These are phyloP conservation scores for Brachypterus glaber DNA, from an alignment of 2,888 invertebrate species.

Conservation along the genomic window DNA sequence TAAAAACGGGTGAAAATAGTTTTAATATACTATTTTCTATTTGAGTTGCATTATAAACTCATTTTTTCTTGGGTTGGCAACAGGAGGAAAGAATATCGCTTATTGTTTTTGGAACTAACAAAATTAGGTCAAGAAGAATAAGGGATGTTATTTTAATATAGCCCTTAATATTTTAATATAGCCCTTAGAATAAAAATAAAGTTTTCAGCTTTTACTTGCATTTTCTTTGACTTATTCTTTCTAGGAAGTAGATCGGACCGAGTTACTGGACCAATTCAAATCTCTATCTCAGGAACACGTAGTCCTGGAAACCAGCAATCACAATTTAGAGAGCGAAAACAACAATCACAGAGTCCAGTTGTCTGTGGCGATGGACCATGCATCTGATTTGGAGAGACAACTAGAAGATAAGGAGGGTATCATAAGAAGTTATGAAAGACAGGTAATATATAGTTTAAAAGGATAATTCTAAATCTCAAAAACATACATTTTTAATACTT, in stretches of 20 bases:
- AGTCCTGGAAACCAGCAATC: slow-evolving; percentile 67
- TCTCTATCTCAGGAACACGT: slow-evolving; percentile 69
- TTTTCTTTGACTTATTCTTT: slow-evolving; percentile 15
- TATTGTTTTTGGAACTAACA: too few species aligned
- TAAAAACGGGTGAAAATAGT: too few species aligned
- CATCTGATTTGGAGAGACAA: slow-evolving; percentile 56
- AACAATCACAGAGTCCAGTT: slow-evolving; percentile 54
- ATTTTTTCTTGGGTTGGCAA: too few species aligned
- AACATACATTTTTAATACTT: too few species aligned
- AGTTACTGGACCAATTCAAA: slow-evolving; percentile 72
- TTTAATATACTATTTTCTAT: too few species aligned
- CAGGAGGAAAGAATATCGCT: too few species aligned
- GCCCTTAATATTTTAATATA: too few species aligned
- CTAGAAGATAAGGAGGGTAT: slow-evolving; percentile 46
- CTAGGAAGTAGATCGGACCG: slow-evolving; percentile 69
- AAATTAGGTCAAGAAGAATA: not conserved
- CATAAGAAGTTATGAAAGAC: slow-evolving; percentile 48
- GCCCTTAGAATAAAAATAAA: too few species aligned
- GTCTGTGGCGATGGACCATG: slow-evolving; percentile 47
- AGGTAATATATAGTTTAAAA: slow-evolving; percentile 39
- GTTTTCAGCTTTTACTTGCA: slow-evolving; percentile 2
- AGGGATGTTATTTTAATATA: too few species aligned
- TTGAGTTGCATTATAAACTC: too few species aligned
- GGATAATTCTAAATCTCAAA: not conserved
- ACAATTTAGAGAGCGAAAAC: slow-evolving; percentile 67